phyloP scores from a whole-genome alignment of 1,140 invertebrate genomes.

The Drosophila funebris region DNA sequence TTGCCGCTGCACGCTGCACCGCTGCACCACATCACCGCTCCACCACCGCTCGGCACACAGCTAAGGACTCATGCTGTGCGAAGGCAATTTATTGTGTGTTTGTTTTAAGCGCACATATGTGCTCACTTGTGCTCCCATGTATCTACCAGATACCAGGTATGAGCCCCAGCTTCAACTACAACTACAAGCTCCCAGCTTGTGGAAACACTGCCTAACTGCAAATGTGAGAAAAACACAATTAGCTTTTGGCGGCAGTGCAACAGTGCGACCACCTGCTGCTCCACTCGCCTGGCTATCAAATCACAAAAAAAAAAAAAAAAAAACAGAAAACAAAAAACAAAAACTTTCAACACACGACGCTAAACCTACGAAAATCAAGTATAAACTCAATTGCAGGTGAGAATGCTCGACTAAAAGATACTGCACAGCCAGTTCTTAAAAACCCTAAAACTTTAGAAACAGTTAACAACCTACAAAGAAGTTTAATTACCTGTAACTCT shows the following conservation, averaged over 20 bases:
- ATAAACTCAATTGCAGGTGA: not conserved
- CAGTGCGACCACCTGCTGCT: conserved; percentile 72
- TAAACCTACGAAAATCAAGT: conserved; percentile 33
- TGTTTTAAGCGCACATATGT: conserved; percentile 73
- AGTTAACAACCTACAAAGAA: too few relatives aligned
- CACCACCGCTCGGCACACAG: conserved; percentile 17
- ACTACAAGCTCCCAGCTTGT: conserved; percentile 12
- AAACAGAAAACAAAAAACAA: conserved; percentile 45
- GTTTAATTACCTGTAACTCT: too few relatives aligned
- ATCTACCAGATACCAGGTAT: conserved; percentile 53
- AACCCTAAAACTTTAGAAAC: too few relatives aligned
- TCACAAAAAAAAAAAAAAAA: conserved; percentile 32
- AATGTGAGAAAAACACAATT: conserved; percentile 82
- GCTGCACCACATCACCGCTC: conserved; percentile 15
- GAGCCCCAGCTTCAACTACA: not conserved
- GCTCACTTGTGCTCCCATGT: conserved; percentile 37
- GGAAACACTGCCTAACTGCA: conserved; percentile 65
- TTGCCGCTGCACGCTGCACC: conserved; percentile 19
- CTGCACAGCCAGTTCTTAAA: not conserved
- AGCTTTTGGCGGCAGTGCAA: conserved; percentile 74
- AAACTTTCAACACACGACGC: conserved; percentile 67
- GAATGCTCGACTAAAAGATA: not conserved
- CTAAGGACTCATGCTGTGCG: conserved; percentile 63
- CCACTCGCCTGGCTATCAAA: conserved; percentile 48
- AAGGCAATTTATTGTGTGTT: conserved; percentile 82